A percentile compares a stretch with the other conserved stretches of the same genome.
These are phyloP conservation scores for Babylonia areolata DNA, from an alignment of 1,140 invertebrate species.

Conservation along the genomic window DNA sequence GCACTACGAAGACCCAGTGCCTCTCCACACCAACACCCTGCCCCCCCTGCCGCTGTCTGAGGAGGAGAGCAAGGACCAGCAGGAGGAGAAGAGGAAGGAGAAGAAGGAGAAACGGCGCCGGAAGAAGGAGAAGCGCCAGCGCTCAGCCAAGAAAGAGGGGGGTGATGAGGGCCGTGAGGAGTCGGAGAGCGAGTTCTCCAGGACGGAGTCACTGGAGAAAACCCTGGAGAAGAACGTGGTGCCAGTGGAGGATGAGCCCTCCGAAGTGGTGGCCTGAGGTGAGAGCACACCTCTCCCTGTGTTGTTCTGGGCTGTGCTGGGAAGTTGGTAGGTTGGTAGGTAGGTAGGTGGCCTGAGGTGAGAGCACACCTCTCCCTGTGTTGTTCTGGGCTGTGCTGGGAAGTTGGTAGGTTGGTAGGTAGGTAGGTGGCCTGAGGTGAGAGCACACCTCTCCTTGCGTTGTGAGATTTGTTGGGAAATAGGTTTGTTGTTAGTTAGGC, in stretches of 20 bases:
- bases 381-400: no score
- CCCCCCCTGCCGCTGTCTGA: constrained; percentile 1
- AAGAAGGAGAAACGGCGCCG: constrained; percentile 21
- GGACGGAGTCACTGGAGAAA: not conserved
- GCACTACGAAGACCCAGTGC: not conserved
- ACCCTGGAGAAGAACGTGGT: not conserved
- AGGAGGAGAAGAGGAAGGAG: not conserved
- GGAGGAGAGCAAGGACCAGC: not conserved
- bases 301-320: no score
- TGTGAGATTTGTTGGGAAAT: no score
- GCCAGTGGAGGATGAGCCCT: not conserved
- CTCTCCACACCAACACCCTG: not conserved
- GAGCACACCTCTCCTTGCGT: no score
- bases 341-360: not conserved
- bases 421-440: not conserved
- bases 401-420: no score
- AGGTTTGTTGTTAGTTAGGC: no score
- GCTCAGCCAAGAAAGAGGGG: not conserved
- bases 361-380: no score
- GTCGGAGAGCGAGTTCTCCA: not conserved
- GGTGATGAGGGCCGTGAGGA: not conserved
- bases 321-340: no score
- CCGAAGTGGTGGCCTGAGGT: not conserved
- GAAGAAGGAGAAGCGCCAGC: not conserved
- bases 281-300: not conserved